Base-by-base conservation (phyloP, 2,888 invertebrate species). In the Thysanoteuthis rhombus region DNA sequence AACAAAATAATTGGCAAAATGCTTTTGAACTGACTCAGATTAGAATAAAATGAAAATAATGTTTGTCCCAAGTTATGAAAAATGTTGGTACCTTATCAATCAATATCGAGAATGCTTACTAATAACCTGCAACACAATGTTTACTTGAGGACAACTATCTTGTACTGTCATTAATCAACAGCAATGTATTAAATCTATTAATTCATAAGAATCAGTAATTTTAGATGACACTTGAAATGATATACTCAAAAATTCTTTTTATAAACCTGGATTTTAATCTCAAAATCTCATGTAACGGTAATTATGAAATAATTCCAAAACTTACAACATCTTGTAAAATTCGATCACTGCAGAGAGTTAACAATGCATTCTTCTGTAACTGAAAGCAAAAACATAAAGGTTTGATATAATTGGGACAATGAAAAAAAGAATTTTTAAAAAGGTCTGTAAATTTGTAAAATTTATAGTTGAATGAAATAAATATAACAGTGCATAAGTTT, bases 261-360 rank as follows among this genome's bases (percentile, higher is more conserved):
- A 75, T 75, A 36, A 75, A 32, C 12, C 45, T n/a, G 16, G 8
- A 28, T 28, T 45, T 92, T n/a, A 12, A 92, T 92, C 22, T 42
- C 5, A 19, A 42, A 45, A 40, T 42, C 1, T 19, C 28, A n/a
- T n/a, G 19, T 19, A 32, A 92, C 32, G 45, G 92, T n/a, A 40
- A 92, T n/a, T n/a, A 10, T 32, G 10, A 10, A 90, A 42, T n/a
- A 92, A 92, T 19, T 45, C 19, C 45, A n/a, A n/a, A 39, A 95
- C 96, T 95, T 95, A 97, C 97, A 94, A 98, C 98, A 95, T 98
- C 98, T 95, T 98, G 98, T n/a, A 98, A 97, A 94, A 98, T 98
- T 95, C 98, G 97, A 96, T 98, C 98, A 96, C 98, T 98, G 97
- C 98, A 98, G 93, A 98, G 97, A 4, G 98, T 98, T 93, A 98